Conservation (phyloP, 2,888 invertebrate species). For the Cacoxenus indagator region DNA sequence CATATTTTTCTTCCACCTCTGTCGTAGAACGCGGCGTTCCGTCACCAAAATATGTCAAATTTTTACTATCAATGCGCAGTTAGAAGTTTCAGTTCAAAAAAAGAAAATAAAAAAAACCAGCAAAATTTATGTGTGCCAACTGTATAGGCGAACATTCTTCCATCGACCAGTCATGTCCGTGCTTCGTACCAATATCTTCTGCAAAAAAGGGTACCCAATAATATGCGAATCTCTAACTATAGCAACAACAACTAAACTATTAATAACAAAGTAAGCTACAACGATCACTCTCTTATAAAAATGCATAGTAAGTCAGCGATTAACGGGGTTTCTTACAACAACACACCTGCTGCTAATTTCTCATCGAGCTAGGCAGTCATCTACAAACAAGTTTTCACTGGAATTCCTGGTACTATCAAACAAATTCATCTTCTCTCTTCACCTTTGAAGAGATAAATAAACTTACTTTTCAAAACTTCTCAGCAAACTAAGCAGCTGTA, state of each 20-base stretch:
- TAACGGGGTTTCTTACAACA: not conserved
- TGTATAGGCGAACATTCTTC: not conserved
- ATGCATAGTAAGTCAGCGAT: not conserved
- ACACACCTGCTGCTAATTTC: not conserved
- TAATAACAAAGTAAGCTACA: not conserved
- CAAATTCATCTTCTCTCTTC: no score
- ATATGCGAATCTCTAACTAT: not conserved
- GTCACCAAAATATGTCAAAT: no score
- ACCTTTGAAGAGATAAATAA: no score
- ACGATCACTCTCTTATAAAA: not conserved
- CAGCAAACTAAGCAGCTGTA: no score
- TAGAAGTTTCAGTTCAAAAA: no score
- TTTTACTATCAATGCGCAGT: no score
- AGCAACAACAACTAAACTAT: not conserved
- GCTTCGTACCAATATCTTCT: not conserved
- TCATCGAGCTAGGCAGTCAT: not conserved
- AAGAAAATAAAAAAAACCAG: no score
- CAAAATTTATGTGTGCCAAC: not conserved
- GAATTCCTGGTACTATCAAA: no score
- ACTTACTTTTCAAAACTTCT: no score
- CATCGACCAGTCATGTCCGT: no score
- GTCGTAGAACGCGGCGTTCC: no score
- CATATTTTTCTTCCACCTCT: no score
- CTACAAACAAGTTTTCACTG: not conserved
- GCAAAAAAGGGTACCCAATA: not conserved